Evolutionary conservation across 2,888 invertebrate genomes (phyloP), one percentile per base, ranked within the genome.

Genomic region (Drosophila nr. perissopoda): DNA sequence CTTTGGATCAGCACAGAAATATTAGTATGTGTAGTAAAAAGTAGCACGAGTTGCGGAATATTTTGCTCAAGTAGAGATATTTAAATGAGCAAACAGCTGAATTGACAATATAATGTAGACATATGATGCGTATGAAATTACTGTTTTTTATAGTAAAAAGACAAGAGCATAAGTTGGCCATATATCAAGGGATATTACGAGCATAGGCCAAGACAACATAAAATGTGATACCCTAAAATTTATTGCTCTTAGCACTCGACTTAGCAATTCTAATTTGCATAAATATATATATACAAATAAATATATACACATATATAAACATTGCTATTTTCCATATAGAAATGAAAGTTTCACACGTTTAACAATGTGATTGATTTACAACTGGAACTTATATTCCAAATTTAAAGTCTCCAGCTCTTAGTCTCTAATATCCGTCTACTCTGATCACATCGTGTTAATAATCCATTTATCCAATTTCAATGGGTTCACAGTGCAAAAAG

Each of bases 11-110:
- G 13, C 4, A 45, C 25, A 4, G 45, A 16, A 25, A 36, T 36
- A 36, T 11, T 16, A 33, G 40, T 34, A 67, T 40, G 33, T 40
- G 45, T 13, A 3, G 25, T 49, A 36, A 21, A 48, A 64, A 29
- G n/a, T 45, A 1, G 45, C 25, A 25, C 52, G 33, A 25, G n/a
- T 11, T 31, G 29, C 31, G 27, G 18, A 33, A 52, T 49, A 10
- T 56, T 54, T 49, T 49, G 38, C 25, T 13, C 33, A 36, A 36
- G 53, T 16, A 53, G 5, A 62, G 2, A 58, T 33, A 49, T 49
- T 49, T 58, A 36, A 38, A 54, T 54, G 25, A 34, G 18, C 16
- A 25, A 34, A 25, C 18, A 11, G 25, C 25, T 25, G 18, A 36
- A 18, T 27, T 27, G 36, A 11, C 54, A 54, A 36, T 36, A 25